Conservation (phyloP, 1,140 invertebrate genomes). For the Hormaphis cornu region DNA sequence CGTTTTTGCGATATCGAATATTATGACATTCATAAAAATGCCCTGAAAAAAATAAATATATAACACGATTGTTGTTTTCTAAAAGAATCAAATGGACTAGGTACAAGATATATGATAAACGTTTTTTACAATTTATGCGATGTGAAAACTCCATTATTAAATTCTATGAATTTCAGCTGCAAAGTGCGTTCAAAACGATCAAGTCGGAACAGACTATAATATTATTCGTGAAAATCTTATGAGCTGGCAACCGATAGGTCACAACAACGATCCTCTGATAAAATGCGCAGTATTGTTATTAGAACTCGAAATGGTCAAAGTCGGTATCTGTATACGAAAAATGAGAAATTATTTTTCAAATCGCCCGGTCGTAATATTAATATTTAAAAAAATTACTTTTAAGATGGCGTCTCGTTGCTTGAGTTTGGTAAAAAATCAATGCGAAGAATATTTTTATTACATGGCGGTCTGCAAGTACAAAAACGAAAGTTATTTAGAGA, state of each 20-base stretch:
- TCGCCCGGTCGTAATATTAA: too few relatives aligned
- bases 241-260: constrained; percentile 11
- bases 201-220: not conserved
- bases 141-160: too few relatives aligned
- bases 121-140: too few relatives aligned
- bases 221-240: not conserved
- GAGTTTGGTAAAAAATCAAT: not conserved
- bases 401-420: constrained; percentile 7
- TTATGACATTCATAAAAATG: too few relatives aligned
- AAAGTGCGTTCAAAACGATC: not conserved
- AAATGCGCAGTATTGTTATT: constrained; percentile 9
- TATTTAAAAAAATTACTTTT: not conserved
- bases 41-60: too few relatives aligned
- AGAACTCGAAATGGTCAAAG: constrained; percentile 6
- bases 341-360: not conserved
- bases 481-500: not conserved
- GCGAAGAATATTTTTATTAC: not conserved
- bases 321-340: not conserved
- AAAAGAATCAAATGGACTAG: too few relatives aligned
- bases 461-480: constrained; percentile 10
- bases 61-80: too few relatives aligned
- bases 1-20: too few relatives aligned
- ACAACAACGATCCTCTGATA: not conserved
- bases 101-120: too few relatives aligned
- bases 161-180: not conserved